Conservation (phyloP, 2,888 invertebrate genomes). For the Ptilodon capucinus region DNA sequence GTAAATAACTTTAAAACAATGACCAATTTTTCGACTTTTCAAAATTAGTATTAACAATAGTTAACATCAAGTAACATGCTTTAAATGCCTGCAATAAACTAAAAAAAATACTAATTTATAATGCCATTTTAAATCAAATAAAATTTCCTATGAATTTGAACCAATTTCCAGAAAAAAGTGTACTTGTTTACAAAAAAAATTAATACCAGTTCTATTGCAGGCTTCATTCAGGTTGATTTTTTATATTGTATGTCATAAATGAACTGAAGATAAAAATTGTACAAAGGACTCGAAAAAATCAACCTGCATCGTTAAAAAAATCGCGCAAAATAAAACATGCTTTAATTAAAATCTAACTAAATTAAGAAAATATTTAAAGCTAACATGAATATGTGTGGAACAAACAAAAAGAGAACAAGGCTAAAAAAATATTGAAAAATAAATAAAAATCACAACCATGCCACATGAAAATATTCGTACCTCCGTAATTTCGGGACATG, state of each 20-base stretch:
- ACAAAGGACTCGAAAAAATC: too few species aligned
- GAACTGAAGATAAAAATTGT: too few species aligned
- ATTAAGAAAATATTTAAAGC: slow-evolving; percentile 22
- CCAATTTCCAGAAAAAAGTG: too few species aligned
- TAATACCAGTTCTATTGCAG: not conserved
- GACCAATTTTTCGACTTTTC: not conserved
- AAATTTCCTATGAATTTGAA: too few species aligned
- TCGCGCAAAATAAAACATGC: slow-evolving; percentile 31
- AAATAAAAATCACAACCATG: slow-evolving; percentile 56
- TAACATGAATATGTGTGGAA: slow-evolving; percentile 70
- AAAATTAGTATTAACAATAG: not conserved
- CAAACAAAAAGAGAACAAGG: slow-evolving; percentile 31
- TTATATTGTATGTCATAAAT: too few species aligned
- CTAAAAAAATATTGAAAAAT: slow-evolving; percentile 24
- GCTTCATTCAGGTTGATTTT: not conserved
- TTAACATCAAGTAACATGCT: not conserved
- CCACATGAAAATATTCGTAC: slow-evolving; percentile 51
- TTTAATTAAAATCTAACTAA: slow-evolving; percentile 10
- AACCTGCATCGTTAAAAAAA: slow-evolving; percentile 1
- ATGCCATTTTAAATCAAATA: too few species aligned
- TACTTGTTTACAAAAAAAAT: too few species aligned
- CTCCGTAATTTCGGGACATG: slow-evolving; percentile 32
- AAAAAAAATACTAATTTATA: not conserved
- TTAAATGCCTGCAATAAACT: not conserved
- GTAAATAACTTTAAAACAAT: not conserved